Percentiles rank a stretch among this genome's conserved stretches.
phyloP scores from a whole-genome alignment of 2,888 invertebrate genomes.

The Lasioglossum zephyrum region DNA sequence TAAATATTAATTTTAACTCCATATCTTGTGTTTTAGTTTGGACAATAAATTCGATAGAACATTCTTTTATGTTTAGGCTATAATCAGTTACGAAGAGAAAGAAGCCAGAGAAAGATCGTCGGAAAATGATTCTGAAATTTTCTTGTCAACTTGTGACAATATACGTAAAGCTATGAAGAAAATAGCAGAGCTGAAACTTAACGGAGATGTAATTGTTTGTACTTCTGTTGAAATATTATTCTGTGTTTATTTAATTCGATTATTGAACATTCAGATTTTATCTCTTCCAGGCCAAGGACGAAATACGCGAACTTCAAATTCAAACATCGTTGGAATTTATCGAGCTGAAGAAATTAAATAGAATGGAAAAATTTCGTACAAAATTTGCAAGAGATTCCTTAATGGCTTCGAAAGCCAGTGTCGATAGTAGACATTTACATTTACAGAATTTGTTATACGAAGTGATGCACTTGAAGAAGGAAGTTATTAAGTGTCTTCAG shows the following conservation, averaged over 20 bases:
- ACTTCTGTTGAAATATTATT: conserved; percentile 25
- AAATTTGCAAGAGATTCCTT: conserved; percentile 93
- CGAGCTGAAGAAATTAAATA: conserved; percentile 94
- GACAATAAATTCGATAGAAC: no score
- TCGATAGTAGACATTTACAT: conserved; percentile 95
- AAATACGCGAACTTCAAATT: conserved; percentile 89
- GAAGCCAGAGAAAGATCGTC: conserved; percentile 89
- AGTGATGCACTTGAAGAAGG: conserved; percentile 96
- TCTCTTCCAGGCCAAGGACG: conserved; percentile 86
- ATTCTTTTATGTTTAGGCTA: conserved; percentile 85
- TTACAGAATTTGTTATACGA: conserved; percentile 97
- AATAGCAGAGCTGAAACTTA: conserved; percentile 88
- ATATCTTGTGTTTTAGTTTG: background rate
- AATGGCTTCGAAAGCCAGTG: conserved; percentile 93
- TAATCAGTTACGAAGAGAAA: conserved; percentile 90
- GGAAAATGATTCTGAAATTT: conserved; percentile 88
- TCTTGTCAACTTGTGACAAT: conserved; percentile 89
- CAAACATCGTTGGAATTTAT: conserved; percentile 92
- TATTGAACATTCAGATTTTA: conserved; percentile 24
- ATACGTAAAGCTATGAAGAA: conserved; percentile 89
- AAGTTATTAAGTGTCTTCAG: conserved; percentile 97
- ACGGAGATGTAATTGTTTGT: conserved; percentile 86
- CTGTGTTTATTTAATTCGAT: conserved; percentile 19
- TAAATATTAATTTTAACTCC: conserved; percentile 72
- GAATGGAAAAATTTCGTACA: conserved; percentile 94